Base-by-base conservation (phyloP, 2,113 vertebrate species). In the Thymallus thymallus region DNA sequence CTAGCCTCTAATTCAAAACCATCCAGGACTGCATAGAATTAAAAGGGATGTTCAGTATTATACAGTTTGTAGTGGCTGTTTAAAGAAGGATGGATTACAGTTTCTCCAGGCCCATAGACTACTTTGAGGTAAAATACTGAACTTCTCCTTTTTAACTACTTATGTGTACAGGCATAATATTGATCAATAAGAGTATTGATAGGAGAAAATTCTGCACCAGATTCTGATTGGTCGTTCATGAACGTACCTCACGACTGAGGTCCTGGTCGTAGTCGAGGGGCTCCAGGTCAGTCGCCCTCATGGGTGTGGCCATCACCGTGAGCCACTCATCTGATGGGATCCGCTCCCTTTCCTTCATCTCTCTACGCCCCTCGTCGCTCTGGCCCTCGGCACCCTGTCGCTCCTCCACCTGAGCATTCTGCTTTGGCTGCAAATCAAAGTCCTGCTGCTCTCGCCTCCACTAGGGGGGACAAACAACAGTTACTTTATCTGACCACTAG, bases 201-300 rank as follows among this genome's bases (percentile, higher is more conserved):
- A 51, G 14, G 48, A 51, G 14, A 51, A 5, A 5, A 51, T 18
- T 26, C 26, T 1, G 26, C 26, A 26, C 26, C 26, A 26, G 26
- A 26, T 26, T 26, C 26, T 5, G 16, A 16, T 18, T 5, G 16
- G 18, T 9, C 35, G 10, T 41, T 10, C 9, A 10, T 24, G 6
- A 48, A 20, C 69, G 90, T 93, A 99, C 97, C 96, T 98, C 95
- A 91, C 91, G 92, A 91, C 90, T 95, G 92, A 99, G 95, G 74
- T 99, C 95, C 88, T 98, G 86, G 79, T 96, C 92, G 76, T 95
- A 98, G 84, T 97, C 94, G 6, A 95, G 86, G 5, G 95, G 95
- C 55, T 98, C 96, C 88, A 96, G 76, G 55, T 98, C 96, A 77
- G 85, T 76, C 78, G 96, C 94, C 65, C 82, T 92, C 61, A 95